Conservation (phyloP, 2,888 invertebrate species). For the Lysandra coridon region DNA sequence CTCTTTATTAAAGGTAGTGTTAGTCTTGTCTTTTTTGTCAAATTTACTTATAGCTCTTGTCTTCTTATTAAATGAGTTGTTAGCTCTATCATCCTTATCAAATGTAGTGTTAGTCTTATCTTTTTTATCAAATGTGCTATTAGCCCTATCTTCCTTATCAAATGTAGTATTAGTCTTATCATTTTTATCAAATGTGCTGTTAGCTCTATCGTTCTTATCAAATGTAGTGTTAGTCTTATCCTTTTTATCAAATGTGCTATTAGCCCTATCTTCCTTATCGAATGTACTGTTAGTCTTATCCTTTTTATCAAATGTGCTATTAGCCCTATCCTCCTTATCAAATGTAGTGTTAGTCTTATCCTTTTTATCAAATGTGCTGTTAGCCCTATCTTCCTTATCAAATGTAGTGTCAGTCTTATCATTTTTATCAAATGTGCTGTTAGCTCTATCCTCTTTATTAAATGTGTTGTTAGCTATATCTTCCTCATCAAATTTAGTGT, state of each 20-base stretch:
- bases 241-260: slow-evolving; percentile 2
- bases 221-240: slow-evolving; percentile 38
- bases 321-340: neutral
- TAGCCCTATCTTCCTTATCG: neutral
- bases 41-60: slow-evolving; percentile 29
- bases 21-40: neutral
- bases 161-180: slow-evolving; percentile 28
- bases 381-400: neutral
- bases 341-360: neutral
- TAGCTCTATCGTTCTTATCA: neutral
- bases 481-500: slow-evolving; percentile 41
- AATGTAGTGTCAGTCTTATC: slow-evolving; percentile 35
- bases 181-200: slow-evolving; percentile 12
- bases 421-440: slow-evolving; percentile 35
- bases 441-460: neutral
- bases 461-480: slow-evolving; percentile 41
- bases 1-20: too few relatives aligned
- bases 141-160: slow-evolving; percentile 36
- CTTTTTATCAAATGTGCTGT: slow-evolving; percentile 24
- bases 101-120: slow-evolving; percentile 31
- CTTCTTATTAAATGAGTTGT: slow-evolving; percentile 49
- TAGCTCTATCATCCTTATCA: slow-evolving; percentile 37
- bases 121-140: slow-evolving; percentile 44
- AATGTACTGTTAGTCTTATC: slow-evolving; percentile 39
- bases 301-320: slow-evolving; percentile 23